Evolutionary conservation across 1,140 invertebrate species (phyloP).

Genomic region (Zaprionus camerounensis): DNA sequence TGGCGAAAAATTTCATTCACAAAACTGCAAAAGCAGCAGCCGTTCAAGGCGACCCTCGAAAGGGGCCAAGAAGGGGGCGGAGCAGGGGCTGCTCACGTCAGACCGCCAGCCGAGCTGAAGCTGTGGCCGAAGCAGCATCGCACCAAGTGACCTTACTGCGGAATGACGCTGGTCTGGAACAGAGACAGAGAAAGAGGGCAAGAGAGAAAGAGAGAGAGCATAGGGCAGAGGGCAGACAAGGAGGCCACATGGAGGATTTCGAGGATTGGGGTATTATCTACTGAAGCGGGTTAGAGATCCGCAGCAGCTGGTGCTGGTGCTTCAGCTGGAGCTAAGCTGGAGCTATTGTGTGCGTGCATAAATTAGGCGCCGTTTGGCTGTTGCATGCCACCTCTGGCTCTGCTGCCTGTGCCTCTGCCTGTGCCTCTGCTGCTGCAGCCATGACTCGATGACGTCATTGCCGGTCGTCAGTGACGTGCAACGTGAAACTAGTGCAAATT

Average conservation of each 20-base stretch:
- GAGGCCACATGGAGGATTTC: background rate
- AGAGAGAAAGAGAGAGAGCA: background rate
- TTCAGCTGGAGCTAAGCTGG: background rate
- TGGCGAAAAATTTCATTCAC: conserved; percentile 61
- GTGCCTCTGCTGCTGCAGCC: background rate
- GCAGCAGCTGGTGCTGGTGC: background rate
- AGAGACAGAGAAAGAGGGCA: background rate
- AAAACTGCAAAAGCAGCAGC: conserved; percentile 58
- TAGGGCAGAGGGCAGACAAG: background rate
- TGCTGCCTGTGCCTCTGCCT: background rate
- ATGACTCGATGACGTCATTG: conserved; percentile 40
- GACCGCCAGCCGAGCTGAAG: conserved; percentile 8
- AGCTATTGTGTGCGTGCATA: conserved; percentile 12
- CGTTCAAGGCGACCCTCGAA: conserved; percentile 57
- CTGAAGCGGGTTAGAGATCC: background rate
- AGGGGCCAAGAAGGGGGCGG: background rate
- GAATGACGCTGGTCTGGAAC: conserved; percentile 19
- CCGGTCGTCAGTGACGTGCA: conserved; percentile 38
- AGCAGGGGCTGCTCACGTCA: conserved; percentile 39
- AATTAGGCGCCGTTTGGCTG: conserved; percentile 22
- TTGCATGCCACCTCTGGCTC: background rate
- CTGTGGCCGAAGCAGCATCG: background rate
- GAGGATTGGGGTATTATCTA: background rate
- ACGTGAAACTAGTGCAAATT: conserved; percentile 52
- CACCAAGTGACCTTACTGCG: conserved; percentile 18